Evolutionary conservation across 2,888 invertebrate species (phyloP), one percentile per base, ranked within the genome.

Genomic region (Sisyra terminalis): DNA sequence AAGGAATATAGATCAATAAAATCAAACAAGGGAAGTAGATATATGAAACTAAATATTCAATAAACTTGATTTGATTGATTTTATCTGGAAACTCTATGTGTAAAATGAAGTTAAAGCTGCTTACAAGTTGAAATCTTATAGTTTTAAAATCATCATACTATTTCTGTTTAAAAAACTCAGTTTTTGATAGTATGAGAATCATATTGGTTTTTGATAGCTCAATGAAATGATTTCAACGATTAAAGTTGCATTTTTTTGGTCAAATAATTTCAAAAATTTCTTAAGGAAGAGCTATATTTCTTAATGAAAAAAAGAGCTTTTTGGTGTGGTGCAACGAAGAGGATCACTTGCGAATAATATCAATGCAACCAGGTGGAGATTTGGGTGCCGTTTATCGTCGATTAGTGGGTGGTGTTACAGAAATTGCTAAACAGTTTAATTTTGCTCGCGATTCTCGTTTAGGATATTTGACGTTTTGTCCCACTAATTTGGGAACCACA

Each of bases 241-340:
- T 36, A 13, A 14, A 13, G 9, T 36, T 3, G 18, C 18, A 15
- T 36, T 8, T 18, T 18, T 9, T n/a, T 37, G 5, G 24, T 24
- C 24, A 24, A 24, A 24, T 5, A 24, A 5, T 7, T 7, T 24
- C 7, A 24, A 24, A 3, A 24, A 24, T 24, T 24, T 5, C 7
- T 24, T 5, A 24, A 18, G 90, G 89, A 49, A 82, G 96, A 61
- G 96, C 94, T 56, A 94, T 96, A 68, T 96, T 78, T 75, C 86
- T 87, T 71, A 96, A 96, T 60, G 83, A 87, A 59, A 77, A 76
- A 67, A 93, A 93, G 71, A 90, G 89, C 50, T 96, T 96, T 79
- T 70, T 90, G 61, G 84, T 94, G 50, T 96, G 96, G 94, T 80
- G 86, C 67, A 93, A 93, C 60, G 94, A 96, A 65, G 94, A 96